Conservation (phyloP, 2,113 vertebrate species). For the Hyperopisus bebe region DNA sequence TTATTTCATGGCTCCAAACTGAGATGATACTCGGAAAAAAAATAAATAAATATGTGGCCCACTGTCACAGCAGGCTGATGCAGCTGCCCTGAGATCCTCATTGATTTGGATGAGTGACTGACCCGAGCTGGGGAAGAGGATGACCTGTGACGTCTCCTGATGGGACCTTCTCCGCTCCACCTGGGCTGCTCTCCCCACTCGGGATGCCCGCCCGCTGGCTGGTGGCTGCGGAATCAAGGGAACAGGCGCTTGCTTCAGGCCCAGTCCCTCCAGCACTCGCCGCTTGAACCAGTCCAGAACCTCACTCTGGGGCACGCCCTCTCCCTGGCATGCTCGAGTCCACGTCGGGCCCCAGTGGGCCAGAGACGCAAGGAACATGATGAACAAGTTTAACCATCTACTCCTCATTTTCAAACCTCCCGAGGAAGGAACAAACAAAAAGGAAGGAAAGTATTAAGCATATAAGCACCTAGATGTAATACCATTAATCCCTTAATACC, state of each 20-base stretch:
- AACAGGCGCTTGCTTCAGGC: conserved; percentile 42
- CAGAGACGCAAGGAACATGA: background rate
- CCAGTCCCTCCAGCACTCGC: conserved; percentile 48
- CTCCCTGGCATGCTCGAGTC: conserved; percentile 32
- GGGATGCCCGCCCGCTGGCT: conserved; percentile 11
- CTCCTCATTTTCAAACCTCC: background rate
- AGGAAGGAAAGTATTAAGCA: background rate
- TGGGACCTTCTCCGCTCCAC: conserved; percentile 24
- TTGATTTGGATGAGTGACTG: conserved; percentile 34
- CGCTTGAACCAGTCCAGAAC: conserved; percentile 50
- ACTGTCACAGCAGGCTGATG: background rate
- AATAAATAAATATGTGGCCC: background rate
- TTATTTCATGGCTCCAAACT: background rate
- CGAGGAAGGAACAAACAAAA: background rate
- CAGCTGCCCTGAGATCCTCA: background rate
- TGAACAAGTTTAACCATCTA: background rate
- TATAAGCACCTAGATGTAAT: background rate
- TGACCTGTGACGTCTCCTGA: conserved; percentile 66
- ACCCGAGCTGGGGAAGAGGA: conserved; percentile 81
- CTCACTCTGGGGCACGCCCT: conserved; percentile 36
- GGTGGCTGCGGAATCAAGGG: background rate
- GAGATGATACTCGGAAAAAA: background rate
- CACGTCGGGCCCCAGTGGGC: conserved; percentile 37
- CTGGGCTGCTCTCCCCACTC: conserved; percentile 26
- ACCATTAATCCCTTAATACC: background rate